phyloP scores from a whole-genome alignment of 2,888 invertebrate genomes.

The Parthenolecanium corni region DNA sequence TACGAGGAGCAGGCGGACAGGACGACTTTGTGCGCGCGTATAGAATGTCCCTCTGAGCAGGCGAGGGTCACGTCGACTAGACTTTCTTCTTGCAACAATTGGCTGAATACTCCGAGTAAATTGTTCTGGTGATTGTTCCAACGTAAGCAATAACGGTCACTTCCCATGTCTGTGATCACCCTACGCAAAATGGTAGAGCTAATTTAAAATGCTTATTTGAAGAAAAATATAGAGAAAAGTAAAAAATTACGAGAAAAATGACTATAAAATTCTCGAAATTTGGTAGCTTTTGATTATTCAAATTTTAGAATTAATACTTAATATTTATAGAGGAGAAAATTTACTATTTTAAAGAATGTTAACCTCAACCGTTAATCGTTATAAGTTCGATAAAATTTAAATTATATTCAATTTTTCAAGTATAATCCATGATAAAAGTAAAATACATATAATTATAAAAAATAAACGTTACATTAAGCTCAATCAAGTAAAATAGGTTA shows the following conservation, averaged over 20 bases:
- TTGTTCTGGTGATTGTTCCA: constrained; percentile 98
- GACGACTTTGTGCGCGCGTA: constrained; percentile 90
- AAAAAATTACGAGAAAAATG: not conserved
- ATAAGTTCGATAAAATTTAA: not conserved
- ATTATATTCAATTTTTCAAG: no score
- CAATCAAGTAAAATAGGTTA: no score
- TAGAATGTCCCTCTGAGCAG: constrained; percentile 89
- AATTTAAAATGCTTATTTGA: not conserved
- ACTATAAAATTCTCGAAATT: not conserved
- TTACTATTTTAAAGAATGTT: not conserved
- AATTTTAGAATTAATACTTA: not conserved
- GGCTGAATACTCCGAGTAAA: constrained; percentile 93
- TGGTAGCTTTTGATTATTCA: no score
- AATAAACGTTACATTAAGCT: no score
- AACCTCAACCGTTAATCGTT: not conserved
- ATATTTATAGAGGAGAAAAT: not conserved
- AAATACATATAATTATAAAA: no score
- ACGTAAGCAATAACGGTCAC: constrained; percentile 97
- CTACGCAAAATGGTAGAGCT: constrained; percentile 1
- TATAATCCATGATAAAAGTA: no score
- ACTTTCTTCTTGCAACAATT: constrained; percentile 88
- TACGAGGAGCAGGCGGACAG: constrained; percentile 91
- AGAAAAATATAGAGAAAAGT: not conserved
- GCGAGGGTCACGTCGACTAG: constrained; percentile 93
- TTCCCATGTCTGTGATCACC: constrained; percentile 67